Evolutionary conservation across 2,113 vertebrate species (phyloP), one percentile per base, ranked within the genome.

Genomic region (Laticauda colubrina): DNA sequence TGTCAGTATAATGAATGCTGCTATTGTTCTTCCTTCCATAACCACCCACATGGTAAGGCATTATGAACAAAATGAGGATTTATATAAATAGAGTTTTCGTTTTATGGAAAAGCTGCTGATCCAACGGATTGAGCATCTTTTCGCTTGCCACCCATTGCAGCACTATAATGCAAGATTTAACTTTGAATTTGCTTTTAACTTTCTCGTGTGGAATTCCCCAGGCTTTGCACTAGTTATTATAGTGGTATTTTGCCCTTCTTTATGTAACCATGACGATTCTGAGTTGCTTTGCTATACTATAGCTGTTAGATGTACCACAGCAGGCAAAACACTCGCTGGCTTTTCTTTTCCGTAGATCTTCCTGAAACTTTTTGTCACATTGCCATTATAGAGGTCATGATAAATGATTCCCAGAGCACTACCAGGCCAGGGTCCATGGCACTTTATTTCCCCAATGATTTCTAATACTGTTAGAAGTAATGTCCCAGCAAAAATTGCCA

Each of bases 11-110:
- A 95, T 29, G 89, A 96, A 90, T 94, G 85, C 54, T 86, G 1
- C 85, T 89, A 7, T 88, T 88, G 56, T 54, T 86, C 51, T 54
- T 56, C 45, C 23, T 29, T 81, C 87, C 5, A 64, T 87, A 8
- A 14, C 90, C 12, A n/a, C 23, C 55, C 11, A 26, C 53, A 54
- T 6, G 39, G 69, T 34, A 48, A 91, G 81, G 55, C 59, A 21
- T 26, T 20, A 56, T 85, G 55, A 45, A 88, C 85, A 89, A 94
- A 96, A 96, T 93, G 39, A 92, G 92, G 91, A 92, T 93, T 93
- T 94, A 45, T 87, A 69, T 89, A 94, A 55, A 55, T 51, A 0
- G 1, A 87, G 21, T 54, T 92, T 91, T 24, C 86, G n/a, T 90
- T 14, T 88, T 64, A 48, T 29, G 1, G 59, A 96, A 95, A 85